These are phyloP conservation scores for Clupea harengus DNA, from an alignment of 2,113 vertebrate species.

Conservation along the genomic window DNA sequence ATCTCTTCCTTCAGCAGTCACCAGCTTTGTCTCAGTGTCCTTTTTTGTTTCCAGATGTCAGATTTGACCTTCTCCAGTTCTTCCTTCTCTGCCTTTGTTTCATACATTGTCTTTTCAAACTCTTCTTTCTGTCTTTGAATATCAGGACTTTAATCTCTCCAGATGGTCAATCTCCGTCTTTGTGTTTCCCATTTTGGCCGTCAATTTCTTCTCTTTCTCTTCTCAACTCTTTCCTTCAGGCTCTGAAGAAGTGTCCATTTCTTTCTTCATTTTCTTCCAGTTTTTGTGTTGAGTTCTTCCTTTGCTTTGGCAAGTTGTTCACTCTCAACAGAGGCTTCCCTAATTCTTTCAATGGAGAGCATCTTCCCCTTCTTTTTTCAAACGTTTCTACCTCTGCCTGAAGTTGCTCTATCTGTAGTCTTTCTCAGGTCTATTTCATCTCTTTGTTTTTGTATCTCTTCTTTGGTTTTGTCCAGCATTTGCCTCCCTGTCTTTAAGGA, in stretches of 20 bases:
- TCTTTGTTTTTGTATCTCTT: constrained; percentile 33
- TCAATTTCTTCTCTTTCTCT: constrained; percentile 38
- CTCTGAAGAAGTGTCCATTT: not conserved
- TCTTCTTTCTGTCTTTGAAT: constrained; percentile 17
- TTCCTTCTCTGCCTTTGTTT: not conserved
- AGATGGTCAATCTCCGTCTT: not conserved
- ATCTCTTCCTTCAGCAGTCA: constrained; percentile 7
- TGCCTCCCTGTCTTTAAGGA: constrained; percentile 10
- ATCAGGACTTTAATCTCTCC: constrained; percentile 26
- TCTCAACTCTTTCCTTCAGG: constrained; percentile 10
- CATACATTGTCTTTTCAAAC: not conserved
- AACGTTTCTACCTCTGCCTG: constrained; percentile 31
- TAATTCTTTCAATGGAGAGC: not conserved
- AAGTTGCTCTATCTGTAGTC: constrained; percentile 33
- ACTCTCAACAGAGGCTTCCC: not conserved
- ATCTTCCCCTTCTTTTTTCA: constrained; percentile 27
- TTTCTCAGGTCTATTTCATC: constrained; percentile 22
- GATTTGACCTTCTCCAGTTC: constrained; percentile 18
- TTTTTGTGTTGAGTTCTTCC: not conserved
- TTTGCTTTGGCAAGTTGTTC: not conserved
- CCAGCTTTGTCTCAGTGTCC: constrained; percentile 7
- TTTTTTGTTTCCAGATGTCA: constrained; percentile 8
- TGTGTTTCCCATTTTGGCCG: not conserved
- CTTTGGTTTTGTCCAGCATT: constrained; percentile 16
- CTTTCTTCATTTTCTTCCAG: not conserved